These are phyloP conservation scores for Notothenia rossii DNA, from an alignment of 2,113 vertebrate species.

Conservation along the genomic window DNA sequence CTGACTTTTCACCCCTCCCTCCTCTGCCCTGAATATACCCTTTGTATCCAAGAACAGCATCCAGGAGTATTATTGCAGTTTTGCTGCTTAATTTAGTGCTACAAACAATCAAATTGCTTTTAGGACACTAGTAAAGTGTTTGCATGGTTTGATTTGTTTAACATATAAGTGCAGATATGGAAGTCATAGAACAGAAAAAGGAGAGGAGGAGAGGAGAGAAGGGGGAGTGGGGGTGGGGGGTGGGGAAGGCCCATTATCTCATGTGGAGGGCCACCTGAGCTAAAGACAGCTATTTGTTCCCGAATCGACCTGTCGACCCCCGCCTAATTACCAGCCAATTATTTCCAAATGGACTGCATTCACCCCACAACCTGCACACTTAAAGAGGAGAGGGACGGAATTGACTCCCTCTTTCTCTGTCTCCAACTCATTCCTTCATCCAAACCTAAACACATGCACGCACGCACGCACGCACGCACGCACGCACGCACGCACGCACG, in stretches of 20 bases:
- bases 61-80: background rate
- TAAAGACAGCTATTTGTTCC: constrained; percentile 89
- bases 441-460: constrained; percentile 1
- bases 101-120: background rate
- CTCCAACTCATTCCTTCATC: constrained; percentile 19
- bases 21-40: constrained; percentile 1
- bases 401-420: constrained; percentile 62
- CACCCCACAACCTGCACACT: constrained; percentile 73
- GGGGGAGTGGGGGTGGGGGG: constrained; percentile 62
- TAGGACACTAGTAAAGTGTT: background rate
- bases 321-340: constrained; percentile 92
- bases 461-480: background rate
- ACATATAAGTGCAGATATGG: background rate
- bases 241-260: constrained; percentile 82
- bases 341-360: constrained; percentile 84
- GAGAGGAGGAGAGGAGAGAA: constrained; percentile 33
- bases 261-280: constrained; percentile 86
- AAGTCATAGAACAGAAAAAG: constrained; percentile 2
- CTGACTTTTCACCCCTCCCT: constrained; percentile 3
- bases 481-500: constrained; percentile 2
- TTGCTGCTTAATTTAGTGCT: background rate
- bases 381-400: constrained; percentile 77
- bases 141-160: background rate
- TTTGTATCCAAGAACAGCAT: background rate
- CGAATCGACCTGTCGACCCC: constrained; percentile 90